phyloP scores from a whole-genome alignment of 2,113 vertebrate genomes.

The Donacobius atricapilla region DNA sequence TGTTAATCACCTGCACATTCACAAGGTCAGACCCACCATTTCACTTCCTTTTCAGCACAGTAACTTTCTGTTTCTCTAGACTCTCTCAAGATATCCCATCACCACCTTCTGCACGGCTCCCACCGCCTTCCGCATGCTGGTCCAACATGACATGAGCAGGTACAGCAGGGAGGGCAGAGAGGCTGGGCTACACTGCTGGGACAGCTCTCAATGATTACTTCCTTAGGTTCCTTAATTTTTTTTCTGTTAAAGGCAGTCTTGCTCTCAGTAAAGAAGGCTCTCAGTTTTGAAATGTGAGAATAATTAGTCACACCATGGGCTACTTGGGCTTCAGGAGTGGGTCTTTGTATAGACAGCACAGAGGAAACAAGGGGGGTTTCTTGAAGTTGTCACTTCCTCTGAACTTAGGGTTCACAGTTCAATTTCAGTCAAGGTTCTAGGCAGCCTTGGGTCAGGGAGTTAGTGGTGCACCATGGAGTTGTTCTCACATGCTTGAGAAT shows the following conservation, averaged over 20 bases:
- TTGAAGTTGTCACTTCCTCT: neutral
- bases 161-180: conserved; percentile 13
- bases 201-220: neutral
- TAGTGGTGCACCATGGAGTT: neutral
- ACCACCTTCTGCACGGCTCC: conserved; percentile 79
- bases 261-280: neutral
- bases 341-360: neutral
- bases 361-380: neutral
- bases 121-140: conserved; percentile 77
- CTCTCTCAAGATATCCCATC: conserved; percentile 77
- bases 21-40: neutral
- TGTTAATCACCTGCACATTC: neutral
- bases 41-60: neutral
- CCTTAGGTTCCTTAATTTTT: neutral
- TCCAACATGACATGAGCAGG: conserved; percentile 76
- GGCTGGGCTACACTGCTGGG: neutral
- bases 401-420: neutral
- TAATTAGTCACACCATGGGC: neutral
- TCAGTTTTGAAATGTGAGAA: neutral
- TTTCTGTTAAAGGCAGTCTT: neutral
- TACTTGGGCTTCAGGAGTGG: neutral
- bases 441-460: neutral
- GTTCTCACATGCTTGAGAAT: neutral
- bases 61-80: conserved; percentile 42
- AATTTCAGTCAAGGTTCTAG: neutral